These are phyloP conservation scores for Apis florea DNA, from an alignment of 1,140 invertebrate genomes.

Conservation along the genomic window DNA sequence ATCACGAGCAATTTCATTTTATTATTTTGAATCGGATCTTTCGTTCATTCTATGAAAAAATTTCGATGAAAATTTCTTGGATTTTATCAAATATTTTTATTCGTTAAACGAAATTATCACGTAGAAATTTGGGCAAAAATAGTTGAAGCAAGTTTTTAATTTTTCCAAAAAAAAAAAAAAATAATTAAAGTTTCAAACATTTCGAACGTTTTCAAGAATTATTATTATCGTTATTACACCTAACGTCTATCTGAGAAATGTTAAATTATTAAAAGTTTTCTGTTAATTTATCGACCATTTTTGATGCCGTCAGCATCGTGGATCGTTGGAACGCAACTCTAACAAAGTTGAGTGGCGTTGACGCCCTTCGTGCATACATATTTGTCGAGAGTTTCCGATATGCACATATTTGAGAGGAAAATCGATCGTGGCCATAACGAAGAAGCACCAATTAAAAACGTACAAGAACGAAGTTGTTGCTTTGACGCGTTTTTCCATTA, in stretches of 20 bases:
- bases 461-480: slow-evolving; percentile 7
- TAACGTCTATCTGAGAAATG: too few species aligned
- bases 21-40: too few species aligned
- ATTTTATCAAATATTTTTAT: too few species aligned
- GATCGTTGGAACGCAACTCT: slow-evolving; percentile 21
- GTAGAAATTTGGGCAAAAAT: too few species aligned
- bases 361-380: slow-evolving; percentile 48
- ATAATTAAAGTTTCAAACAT: background rate
- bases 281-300: background rate
- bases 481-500: slow-evolving; percentile 16
- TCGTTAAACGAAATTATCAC: too few species aligned
- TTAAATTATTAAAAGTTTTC: background rate
- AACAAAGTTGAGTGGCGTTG: slow-evolving; percentile 44
- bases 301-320: background rate
- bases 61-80: too few species aligned
- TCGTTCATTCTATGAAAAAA: too few species aligned
- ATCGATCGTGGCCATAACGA: slow-evolving; percentile 26
- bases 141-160: too few species aligned
- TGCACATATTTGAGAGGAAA: slow-evolving; percentile 42
- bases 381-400: slow-evolving; percentile 50
- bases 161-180: background rate
- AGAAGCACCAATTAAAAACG: slow-evolving; percentile 18
- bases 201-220: background rate
- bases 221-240: too few species aligned
- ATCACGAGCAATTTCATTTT: too few species aligned